Conservation (phyloP, 1,140 invertebrate genomes). For the Drosophila rufa region DNA sequence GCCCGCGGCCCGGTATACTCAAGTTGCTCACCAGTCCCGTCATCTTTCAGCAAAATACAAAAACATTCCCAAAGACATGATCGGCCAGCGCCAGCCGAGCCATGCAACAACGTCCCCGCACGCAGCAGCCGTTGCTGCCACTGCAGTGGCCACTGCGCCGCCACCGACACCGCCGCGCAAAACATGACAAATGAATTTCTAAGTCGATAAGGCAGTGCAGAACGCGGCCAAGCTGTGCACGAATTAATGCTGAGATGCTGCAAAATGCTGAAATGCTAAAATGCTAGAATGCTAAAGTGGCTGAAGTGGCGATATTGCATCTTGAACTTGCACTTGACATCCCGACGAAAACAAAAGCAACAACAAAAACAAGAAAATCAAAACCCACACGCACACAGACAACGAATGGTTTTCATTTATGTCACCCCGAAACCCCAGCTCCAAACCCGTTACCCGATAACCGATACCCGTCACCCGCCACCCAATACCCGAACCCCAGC, state of each 20-base stretch:
- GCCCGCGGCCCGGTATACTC: slow-evolving; percentile 73
- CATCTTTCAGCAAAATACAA: slow-evolving; percentile 85
- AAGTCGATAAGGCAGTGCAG: slow-evolving; percentile 44
- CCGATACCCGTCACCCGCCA: background rate
- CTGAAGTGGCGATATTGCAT: background rate
- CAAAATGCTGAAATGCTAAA: background rate
- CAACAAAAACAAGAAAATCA: background rate
- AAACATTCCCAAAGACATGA: slow-evolving; percentile 85
- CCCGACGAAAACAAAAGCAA: background rate
- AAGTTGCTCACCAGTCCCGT: slow-evolving; percentile 84
- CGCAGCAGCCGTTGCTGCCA: slow-evolving; percentile 12
- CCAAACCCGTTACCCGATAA: background rate
- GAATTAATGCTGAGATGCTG: slow-evolving; percentile 2
- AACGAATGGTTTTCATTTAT: slow-evolving; percentile 22
- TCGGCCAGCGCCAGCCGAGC: slow-evolving; percentile 58
- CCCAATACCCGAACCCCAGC: background rate
- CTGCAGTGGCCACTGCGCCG: slow-evolving; percentile 56
- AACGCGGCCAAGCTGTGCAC: background rate
- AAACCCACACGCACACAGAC: slow-evolving; percentile 36
- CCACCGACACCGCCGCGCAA: slow-evolving; percentile 84
- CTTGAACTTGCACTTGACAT: slow-evolving; percentile 6
- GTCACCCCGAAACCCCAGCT: slow-evolving; percentile 4
- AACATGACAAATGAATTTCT: slow-evolving; percentile 85
- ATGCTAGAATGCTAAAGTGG: background rate
- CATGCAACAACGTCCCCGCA: slow-evolving; percentile 24